Percentiles rank a stretch among this genome's conserved stretches.
phyloP scores from a whole-genome alignment of 2,113 vertebrate species.

The Hippocampus abdominalis region DNA sequence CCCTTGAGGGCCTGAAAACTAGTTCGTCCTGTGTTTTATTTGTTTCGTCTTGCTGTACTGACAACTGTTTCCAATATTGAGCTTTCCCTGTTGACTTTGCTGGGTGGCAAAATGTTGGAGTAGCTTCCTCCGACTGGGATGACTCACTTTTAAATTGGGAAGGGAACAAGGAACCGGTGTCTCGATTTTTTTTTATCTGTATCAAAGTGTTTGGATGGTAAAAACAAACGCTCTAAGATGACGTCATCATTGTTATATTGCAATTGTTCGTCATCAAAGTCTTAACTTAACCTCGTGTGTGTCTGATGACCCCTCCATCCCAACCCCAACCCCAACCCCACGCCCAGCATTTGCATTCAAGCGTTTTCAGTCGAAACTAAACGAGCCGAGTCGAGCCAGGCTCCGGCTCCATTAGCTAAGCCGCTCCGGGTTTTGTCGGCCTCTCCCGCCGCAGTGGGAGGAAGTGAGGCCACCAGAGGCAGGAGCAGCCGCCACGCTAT shows the following conservation, averaged over 20 bases:
- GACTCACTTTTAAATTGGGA: background rate
- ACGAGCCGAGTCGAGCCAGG: background rate
- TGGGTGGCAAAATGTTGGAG: no score
- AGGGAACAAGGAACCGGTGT: background rate
- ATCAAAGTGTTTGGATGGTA: background rate
- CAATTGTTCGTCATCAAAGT: background rate
- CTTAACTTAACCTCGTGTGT: background rate
- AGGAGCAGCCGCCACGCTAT: conserved; percentile 5
- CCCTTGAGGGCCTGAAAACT: background rate
- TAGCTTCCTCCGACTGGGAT: background rate
- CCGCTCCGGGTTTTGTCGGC: conserved; percentile 54
- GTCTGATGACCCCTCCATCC: background rate
- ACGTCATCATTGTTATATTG: background rate
- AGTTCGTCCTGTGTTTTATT: background rate
- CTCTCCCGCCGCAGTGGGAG: conserved; percentile 64
- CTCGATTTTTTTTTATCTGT: no score
- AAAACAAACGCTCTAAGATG: background rate
- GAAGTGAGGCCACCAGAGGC: conserved; percentile 56
- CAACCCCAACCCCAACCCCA: no score
- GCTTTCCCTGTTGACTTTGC: background rate
- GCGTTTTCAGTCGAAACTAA: background rate
- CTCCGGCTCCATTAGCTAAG: conserved; percentile 26
- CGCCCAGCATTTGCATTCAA: background rate
- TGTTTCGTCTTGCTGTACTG: background rate
- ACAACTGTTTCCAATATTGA: background rate